Conservation (phyloP, 2,797 vertebrate species). For the Molossus molossus region DNA sequence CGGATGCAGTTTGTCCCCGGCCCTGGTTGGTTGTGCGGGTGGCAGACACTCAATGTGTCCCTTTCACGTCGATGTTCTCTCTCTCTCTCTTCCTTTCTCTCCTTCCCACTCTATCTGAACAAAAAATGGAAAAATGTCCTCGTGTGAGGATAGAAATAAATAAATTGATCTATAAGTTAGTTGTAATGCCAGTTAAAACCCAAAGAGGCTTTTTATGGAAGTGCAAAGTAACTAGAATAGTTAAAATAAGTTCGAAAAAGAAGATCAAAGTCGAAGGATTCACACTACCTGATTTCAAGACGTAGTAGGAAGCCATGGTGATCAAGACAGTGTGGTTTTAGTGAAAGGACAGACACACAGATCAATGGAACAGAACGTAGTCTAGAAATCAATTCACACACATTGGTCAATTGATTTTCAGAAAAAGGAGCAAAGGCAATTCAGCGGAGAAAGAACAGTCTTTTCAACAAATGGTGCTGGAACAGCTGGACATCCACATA, state of each 20-base stretch:
- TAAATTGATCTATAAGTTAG: background rate
- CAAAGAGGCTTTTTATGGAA: background rate
- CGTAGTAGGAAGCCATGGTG: background rate
- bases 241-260: conserved; percentile 31
- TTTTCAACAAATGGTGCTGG: background rate
- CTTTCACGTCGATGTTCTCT: too few species aligned
- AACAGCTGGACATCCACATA: background rate
- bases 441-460: background rate
- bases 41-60: too few species aligned
- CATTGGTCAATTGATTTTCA: background rate
- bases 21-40: too few species aligned
- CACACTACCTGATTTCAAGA: background rate
- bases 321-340: background rate
- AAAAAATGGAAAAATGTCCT: too few species aligned
- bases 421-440: background rate
- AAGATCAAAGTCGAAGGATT: background rate
- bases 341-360: background rate
- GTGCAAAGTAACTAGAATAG: background rate
- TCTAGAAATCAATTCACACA: background rate
- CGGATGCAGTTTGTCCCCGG: too few species aligned
- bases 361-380: background rate
- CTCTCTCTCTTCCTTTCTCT: too few species aligned
- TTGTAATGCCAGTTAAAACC: conserved; percentile 26
- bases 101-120: too few species aligned
- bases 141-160: too few species aligned